A percentile compares a stretch with the other conserved stretches of the same genome.
Conservation (phyloP, 2,797 vertebrate species). For the Erethizon dorsatum region DNA sequence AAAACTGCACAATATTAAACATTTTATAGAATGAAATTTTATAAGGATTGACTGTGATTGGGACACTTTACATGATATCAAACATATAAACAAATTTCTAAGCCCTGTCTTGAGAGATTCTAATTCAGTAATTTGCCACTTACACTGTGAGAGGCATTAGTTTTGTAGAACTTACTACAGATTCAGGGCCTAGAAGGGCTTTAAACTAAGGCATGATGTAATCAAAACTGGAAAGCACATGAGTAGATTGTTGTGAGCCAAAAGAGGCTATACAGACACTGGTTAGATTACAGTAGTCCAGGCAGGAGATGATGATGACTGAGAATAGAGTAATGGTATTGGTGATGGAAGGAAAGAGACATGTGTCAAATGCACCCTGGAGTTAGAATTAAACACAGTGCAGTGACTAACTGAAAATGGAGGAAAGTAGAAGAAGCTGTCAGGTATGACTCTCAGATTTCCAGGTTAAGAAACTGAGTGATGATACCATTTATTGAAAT, state of each 20-base stretch:
- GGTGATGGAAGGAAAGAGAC: background rate
- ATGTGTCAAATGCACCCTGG: background rate
- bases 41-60: background rate
- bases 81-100: background rate
- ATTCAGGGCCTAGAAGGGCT: background rate
- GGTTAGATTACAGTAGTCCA: background rate
- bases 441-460: background rate
- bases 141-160: background rate
- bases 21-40: constrained; percentile 60
- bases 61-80: background rate
- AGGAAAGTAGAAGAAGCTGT: background rate
- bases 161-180: background rate
- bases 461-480: constrained; percentile 58
- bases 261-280: background rate
- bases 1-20: constrained; percentile 12
- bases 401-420: background rate
- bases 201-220: background rate
- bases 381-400: background rate
- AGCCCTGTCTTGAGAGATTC: background rate
- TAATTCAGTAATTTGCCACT: background rate
- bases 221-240: constrained; percentile 8
- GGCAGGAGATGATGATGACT: background rate
- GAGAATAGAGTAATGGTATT: background rate
- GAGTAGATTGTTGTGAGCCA: background rate
- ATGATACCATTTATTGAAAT: constrained; percentile 19